Conservation (phyloP, 2,888 invertebrate genomes). For the Shargacucullia verbasci region DNA sequence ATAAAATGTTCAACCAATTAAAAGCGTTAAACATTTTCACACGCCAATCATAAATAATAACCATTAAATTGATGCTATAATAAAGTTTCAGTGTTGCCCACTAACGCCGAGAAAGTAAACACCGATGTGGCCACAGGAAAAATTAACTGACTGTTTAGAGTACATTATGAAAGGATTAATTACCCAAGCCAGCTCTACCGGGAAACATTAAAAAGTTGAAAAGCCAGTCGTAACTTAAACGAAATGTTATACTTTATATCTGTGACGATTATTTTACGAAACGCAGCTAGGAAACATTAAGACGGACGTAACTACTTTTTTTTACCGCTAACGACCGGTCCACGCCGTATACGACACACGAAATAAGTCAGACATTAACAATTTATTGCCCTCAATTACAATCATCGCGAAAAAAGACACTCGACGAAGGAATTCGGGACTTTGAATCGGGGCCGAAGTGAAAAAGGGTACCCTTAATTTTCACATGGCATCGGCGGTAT, state of each 20-base stretch:
- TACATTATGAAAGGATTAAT: conserved; percentile 81
- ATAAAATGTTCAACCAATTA: conserved; percentile 66
- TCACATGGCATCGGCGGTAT: conserved; percentile 84
- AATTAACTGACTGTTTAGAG: conserved; percentile 66
- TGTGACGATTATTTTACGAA: conserved; percentile 72
- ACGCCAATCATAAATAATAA: conserved; percentile 80
- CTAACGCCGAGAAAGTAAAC: conserved; percentile 71
- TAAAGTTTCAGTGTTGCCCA: conserved; percentile 69
- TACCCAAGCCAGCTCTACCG: conserved; percentile 71
- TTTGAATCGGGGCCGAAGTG: conserved; percentile 77
- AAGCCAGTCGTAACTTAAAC: conserved; percentile 71
- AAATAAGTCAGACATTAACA: conserved; percentile 80
- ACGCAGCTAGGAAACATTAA: conserved; percentile 77
- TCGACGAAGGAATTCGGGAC: conserved; percentile 78
- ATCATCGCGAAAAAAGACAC: conserved; percentile 83
- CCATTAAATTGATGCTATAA: conserved; percentile 76
- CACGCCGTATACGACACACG: conserved; percentile 68
- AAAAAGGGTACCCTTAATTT: conserved; percentile 85
- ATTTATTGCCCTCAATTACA: conserved; percentile 87
- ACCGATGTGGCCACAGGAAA: conserved; percentile 66
- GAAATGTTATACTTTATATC: conserved; percentile 72
- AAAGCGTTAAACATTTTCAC: conserved; percentile 74
- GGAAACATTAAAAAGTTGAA: conserved; percentile 79
- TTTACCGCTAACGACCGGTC: conserved; percentile 76
- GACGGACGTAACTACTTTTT: conserved; percentile 71